Base-by-base conservation (phyloP, 1,140 invertebrate genomes). In the Macrobrachium nipponense region DNA sequence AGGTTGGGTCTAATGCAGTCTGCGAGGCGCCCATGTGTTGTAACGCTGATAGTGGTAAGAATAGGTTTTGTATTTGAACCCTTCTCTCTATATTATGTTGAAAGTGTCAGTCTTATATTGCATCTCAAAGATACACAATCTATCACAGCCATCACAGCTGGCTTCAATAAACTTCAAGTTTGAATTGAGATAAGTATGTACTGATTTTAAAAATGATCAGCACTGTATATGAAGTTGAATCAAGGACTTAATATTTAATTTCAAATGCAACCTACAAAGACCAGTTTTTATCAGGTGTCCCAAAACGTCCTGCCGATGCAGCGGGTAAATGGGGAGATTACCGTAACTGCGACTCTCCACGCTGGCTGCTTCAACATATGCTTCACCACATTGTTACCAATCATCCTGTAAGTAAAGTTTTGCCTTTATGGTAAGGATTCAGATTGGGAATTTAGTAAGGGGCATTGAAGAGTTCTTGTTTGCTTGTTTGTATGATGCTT, bases 261-360 rank as follows among this genome's bases (percentile, higher is more conserved):
- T 12, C 51, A 51, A 51, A 51, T 10, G 0, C 3, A 51, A 0
- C 51, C 12, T 51, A 51, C 51, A 8, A 51, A 2, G 51, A 51
- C 12, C 5, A 51, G 8, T 10, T 51, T 27, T 20, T 7, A 97
- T 96, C 90, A 98, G 97, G 91, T 93, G 95, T 80, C 90, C 88
- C 20, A 91, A 93, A 15, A 93, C 94, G 89, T 90, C 91, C 82
- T 10, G 72, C 77, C 36, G 86, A 92, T 27, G 91, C 92, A 0
- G 96, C 96, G 36, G 95, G 96, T 0, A 94, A 91, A 89, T 97
- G 95, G 95, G 95, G 96, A 15, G 95, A 96, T 90, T 95, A 95
- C 89, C 92, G 94, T 60, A 89, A 89, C 79, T 97, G 96, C 89
- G 96, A 97, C 90, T 92, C 93, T 1, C 96, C 96, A 0, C 92